Evolutionary conservation across 1,140 invertebrate species (phyloP).

Genomic region (Papilio xuthus): DNA sequence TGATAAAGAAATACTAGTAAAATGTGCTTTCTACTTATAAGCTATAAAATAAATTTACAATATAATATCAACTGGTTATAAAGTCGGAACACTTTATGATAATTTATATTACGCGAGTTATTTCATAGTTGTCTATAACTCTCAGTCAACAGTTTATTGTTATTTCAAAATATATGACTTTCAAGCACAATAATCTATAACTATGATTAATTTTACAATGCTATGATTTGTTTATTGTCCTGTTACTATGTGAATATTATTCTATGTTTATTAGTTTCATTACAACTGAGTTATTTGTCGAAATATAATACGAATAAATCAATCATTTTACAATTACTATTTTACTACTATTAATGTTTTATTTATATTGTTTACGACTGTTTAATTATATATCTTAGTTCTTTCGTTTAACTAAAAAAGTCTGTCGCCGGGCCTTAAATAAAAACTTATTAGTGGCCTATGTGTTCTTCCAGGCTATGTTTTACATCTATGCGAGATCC

Average conservation of each 20-base stretch:
- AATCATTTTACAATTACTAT: too few relatives aligned
- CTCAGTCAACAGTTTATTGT: neutral
- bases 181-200: slow-evolving; percentile 28
- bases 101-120: neutral
- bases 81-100: neutral
- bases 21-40: neutral
- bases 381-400: too few relatives aligned
- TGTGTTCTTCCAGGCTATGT: too few relatives aligned
- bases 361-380: too few relatives aligned
- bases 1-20: neutral
- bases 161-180: slow-evolving; percentile 17
- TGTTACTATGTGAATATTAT: neutral
- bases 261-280: neutral
- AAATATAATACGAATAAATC: too few relatives aligned
- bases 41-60: neutral
- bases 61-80: neutral
- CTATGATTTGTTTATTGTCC: neutral
- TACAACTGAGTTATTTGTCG: neutral
- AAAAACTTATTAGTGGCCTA: too few relatives aligned
- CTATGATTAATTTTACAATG: neutral
- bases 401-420: too few relatives aligned
- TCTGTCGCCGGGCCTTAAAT: too few relatives aligned
- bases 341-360: too few relatives aligned
- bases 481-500: too few relatives aligned
- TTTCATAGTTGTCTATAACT: slow-evolving; percentile 12